Conservation (phyloP, 2,888 invertebrate species). For the Apotomis betuletana region DNA sequence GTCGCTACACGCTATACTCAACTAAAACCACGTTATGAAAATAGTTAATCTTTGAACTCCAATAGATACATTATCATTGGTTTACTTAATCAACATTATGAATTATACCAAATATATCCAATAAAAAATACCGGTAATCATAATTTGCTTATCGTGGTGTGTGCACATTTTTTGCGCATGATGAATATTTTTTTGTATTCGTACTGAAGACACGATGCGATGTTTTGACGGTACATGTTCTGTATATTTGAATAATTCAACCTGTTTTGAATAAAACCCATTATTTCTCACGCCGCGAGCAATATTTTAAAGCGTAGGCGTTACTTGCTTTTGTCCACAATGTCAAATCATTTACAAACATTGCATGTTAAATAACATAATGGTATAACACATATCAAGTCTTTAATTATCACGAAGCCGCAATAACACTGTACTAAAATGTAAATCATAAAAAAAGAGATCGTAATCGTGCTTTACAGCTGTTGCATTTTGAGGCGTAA, state of each 20-base stretch:
- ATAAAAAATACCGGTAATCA: background rate
- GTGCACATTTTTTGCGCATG: background rate
- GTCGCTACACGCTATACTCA: too few relatives aligned
- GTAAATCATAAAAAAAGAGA: slow-evolving; percentile 60
- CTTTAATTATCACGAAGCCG: slow-evolving; percentile 53
- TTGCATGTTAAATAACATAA: slow-evolving; percentile 52
- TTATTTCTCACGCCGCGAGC: slow-evolving; percentile 31
- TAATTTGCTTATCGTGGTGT: background rate
- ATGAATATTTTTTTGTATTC: slow-evolving; percentile 54
- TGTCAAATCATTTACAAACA: slow-evolving; percentile 52
- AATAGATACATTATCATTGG: too few relatives aligned
- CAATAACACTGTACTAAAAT: slow-evolving; percentile 58
- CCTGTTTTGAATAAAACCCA: slow-evolving; percentile 38
- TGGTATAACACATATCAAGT: slow-evolving; percentile 42
- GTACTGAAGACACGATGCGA: slow-evolving; percentile 35
- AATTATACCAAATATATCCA: too few relatives aligned
- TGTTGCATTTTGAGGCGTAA: slow-evolving; percentile 53
- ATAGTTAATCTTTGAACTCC: too few relatives aligned
- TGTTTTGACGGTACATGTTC: slow-evolving; percentile 20
- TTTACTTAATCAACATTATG: too few relatives aligned
- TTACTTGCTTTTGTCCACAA: slow-evolving; percentile 45
- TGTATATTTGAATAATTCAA: slow-evolving; percentile 34
- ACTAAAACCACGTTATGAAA: too few relatives aligned
- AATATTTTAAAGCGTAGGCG: slow-evolving; percentile 44
- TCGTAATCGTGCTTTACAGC: slow-evolving; percentile 61